A percentile compares a stretch with the other conserved stretches of the same genome.
These are phyloP conservation scores for Trilocha varians DNA, from an alignment of 2,888 invertebrate species.

Conservation along the genomic window DNA sequence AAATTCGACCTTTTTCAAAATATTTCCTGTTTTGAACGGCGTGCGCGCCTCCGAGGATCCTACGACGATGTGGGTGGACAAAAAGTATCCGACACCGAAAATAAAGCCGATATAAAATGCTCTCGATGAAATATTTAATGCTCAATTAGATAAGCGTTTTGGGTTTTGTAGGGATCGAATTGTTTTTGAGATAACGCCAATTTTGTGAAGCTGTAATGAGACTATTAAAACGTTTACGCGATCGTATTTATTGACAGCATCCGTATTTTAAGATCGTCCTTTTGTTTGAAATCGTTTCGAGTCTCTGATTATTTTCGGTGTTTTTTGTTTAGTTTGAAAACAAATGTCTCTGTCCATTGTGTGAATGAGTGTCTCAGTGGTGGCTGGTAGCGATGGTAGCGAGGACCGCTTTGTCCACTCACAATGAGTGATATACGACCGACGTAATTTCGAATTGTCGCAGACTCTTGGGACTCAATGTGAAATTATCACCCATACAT, in stretches of 20 bases:
- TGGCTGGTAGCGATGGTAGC: constrained; percentile 61
- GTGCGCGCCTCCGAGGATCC: constrained; percentile 56
- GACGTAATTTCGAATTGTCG: constrained; percentile 67
- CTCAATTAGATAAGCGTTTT: constrained; percentile 72
- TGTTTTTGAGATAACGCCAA: constrained; percentile 56
- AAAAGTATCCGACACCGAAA: constrained; percentile 59
- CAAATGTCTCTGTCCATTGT: constrained; percentile 63
- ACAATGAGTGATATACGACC: constrained; percentile 72
- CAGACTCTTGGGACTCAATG: constrained; percentile 47
- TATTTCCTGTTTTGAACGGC: constrained; percentile 67
- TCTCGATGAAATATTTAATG: constrained; percentile 71
- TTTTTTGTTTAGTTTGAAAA: constrained; percentile 61
- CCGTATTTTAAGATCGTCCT: constrained; percentile 25
- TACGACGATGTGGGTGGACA: constrained; percentile 63
- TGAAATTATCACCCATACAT: constrained; percentile 68
- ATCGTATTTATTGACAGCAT: constrained; percentile 36
- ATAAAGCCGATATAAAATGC: constrained; percentile 69
- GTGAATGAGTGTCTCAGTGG: constrained; percentile 50
- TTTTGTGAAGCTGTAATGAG: constrained; percentile 50
- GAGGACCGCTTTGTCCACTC: constrained; percentile 56
- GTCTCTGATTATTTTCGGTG: constrained; percentile 55
- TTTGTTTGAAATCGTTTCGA: constrained; percentile 53
- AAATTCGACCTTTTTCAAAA: constrained; percentile 64
- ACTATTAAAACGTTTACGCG: constrained; percentile 26
- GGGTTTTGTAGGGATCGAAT: constrained; percentile 65